Evolutionary conservation across 2,113 vertebrate genomes (phyloP), one percentile per base, ranked within the genome.

Genomic region (Phaetusa simplex): DNA sequence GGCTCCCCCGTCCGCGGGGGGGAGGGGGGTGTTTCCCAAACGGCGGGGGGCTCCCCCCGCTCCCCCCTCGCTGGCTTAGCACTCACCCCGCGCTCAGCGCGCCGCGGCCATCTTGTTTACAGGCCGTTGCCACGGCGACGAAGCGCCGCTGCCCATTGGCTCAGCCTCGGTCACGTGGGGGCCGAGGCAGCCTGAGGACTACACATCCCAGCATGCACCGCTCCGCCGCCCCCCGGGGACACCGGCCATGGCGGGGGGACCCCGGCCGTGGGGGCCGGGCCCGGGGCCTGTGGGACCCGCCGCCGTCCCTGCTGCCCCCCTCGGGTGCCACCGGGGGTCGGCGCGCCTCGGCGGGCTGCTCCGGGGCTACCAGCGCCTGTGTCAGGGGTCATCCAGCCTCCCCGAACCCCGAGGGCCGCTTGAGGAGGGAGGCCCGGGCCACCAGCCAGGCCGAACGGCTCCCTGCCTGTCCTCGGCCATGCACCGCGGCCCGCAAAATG

Each of bases 151-250:
- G 71, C 12, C 66, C 59, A 95, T 95, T 97, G 95, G 96, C 2
- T 62, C 23, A 3, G 21, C 1, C 4, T 1, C 1, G 50, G 17
- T 73, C 94, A 89, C 82, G 92, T 91, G 95, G 27, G 0, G 4
- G 1, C 6, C 0, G 8, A 8, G 0, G 9, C 0, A 0, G 3
- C 3, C 0, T 0, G 3, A 2, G 50, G 61, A 74, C 92, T 92
- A 76, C 92, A 36, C 2, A 0, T 95, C 90, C 94, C 94, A n/a
- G 62, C 66, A 29, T 53, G 86, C 94, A 38, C 19, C 27, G 78
- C 72, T 11, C 50, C 3, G 8, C 5, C 21, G 19, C 22, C 32
- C 9, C 27, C n/a, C 19, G 13, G 10, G 18, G 4, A 7, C 11
- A 5, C 4, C 13, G 36, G 52, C 15, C 3, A 7, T 20, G 43